Conservation (phyloP, 2,797 vertebrate species). For the Peromyscus nudipes region DNA sequence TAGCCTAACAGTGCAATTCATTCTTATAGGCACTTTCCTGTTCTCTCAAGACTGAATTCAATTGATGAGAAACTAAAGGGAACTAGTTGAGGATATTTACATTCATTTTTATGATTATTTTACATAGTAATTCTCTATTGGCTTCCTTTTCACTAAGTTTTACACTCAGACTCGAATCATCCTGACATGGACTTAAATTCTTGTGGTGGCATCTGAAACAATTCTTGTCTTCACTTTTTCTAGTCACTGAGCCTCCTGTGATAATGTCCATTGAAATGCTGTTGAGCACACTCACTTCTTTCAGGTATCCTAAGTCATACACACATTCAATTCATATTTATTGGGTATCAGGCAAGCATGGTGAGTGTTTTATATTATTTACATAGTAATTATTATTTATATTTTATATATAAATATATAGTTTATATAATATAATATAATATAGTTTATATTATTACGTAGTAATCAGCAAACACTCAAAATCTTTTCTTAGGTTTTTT, state of each 20-base stretch:
- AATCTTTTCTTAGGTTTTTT: neutral
- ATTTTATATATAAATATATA: too few species aligned
- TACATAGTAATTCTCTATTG: neutral
- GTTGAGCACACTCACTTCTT: neutral
- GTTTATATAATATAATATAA: too few species aligned
- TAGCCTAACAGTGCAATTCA: neutral
- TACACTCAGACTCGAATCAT: neutral
- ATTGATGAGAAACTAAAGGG: neutral
- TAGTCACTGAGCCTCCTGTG: neutral
- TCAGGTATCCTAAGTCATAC: neutral
- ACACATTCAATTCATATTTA: conserved; percentile 44
- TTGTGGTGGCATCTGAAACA: neutral
- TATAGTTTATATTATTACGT: too few species aligned
- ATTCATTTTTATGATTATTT: neutral
- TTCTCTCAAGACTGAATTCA: neutral
- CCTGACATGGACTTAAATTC: neutral
- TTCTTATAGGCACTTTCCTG: neutral
- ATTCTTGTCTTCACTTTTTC: neutral
- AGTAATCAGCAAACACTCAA: neutral
- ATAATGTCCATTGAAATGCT: neutral
- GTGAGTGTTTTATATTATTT: neutral
- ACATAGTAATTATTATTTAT: too few species aligned
- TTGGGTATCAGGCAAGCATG: neutral
- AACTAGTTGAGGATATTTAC: neutral
- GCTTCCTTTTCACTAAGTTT: neutral